Conservation (phyloP, 1,140 invertebrate species). For the Zaprionus capensis region DNA sequence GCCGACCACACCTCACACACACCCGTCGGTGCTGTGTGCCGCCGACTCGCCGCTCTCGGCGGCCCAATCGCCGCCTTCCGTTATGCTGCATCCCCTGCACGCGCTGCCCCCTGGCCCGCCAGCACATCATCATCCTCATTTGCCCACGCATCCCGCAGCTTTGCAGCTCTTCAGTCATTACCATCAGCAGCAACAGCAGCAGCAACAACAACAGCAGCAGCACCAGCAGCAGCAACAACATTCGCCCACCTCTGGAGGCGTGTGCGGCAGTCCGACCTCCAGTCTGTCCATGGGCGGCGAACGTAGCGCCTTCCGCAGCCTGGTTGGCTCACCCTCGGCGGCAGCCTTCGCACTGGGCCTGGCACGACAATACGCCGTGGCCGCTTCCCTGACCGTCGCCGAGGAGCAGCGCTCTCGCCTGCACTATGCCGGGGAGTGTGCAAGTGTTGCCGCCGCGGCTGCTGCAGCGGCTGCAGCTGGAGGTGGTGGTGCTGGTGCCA, state of each 20-base stretch:
- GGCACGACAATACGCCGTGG: conserved; percentile 84
- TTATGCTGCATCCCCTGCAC: conserved; percentile 63
- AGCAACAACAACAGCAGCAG: conserved; percentile 67
- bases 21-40: conserved; percentile 51
- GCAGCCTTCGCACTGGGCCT: conserved; percentile 85
- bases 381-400: conserved; percentile 84
- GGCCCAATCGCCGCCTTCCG: conserved; percentile 51
- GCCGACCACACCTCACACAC: conserved; percentile 59
- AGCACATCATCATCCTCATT: conserved; percentile 62
- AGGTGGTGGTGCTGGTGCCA: conserved; percentile 78
- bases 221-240: conserved; percentile 68
- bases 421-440: conserved; percentile 54
- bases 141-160: conserved; percentile 68
- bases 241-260: conserved; percentile 53
- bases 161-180: conserved; percentile 71
- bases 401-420: conserved; percentile 69
- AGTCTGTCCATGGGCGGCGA: conserved; percentile 90
- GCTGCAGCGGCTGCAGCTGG: conserved; percentile 71
- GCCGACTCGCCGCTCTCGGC: conserved; percentile 58
- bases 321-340: conserved; percentile 85
- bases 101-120: conserved; percentile 42
- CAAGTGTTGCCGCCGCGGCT: conserved; percentile 86
- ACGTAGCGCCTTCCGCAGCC: conserved; percentile 92
- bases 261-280: conserved; percentile 56
- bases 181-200: conserved; percentile 70